Base-by-base conservation (phyloP, 2,888 invertebrate species). In the Platycheirus rosarum region DNA sequence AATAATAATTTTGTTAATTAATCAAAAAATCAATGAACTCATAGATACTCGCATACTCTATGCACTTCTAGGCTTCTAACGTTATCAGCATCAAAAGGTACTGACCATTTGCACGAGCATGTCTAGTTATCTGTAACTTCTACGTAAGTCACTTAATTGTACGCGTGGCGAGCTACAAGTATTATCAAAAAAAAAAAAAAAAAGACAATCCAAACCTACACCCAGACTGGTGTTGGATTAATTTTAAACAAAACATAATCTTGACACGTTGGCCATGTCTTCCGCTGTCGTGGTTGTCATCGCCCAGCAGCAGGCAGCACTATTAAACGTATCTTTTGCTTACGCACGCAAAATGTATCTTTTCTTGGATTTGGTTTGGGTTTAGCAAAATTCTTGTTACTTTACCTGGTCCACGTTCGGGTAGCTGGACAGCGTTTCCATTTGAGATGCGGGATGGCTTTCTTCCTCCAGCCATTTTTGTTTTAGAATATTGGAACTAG, bases 401-500 rank as follows among this genome's bases (percentile, higher is more conserved):
- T 5, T 89, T 90, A 91, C 91, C 91, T 91, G 91, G 90, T 84
- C 91, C 91, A 87, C 91, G 88, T 86, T 91, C 89, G 35, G 90
- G 90, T 85, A 91, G 86, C 84, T 88, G 86, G 70, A 86, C 87
- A 77, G 87, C 86, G 84, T 86, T 88, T 87, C 89, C 89, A 84
- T 89, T 89, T 60, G 89, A 88, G 84, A 88, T 88, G 85, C 89
- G 88, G 85, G 87, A 80, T 84, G 85, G 88, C 85, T 88, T 89
- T 86, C 84, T 89, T 86, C 88, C 88, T 85, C 88, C 89, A 86
- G 90, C 90, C 90, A 90, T 90, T 86, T 62, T 85, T 9, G 1
- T 32, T 44, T 29, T 29, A 60, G 70, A 63, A 37, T 49, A 62
- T 37, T 73, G 76, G 71, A 63, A 77, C 55, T 77, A 71, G 68